These are phyloP conservation scores for Rhopalosiphum maidis DNA, from an alignment of 1,140 invertebrate genomes.

Conservation along the genomic window DNA sequence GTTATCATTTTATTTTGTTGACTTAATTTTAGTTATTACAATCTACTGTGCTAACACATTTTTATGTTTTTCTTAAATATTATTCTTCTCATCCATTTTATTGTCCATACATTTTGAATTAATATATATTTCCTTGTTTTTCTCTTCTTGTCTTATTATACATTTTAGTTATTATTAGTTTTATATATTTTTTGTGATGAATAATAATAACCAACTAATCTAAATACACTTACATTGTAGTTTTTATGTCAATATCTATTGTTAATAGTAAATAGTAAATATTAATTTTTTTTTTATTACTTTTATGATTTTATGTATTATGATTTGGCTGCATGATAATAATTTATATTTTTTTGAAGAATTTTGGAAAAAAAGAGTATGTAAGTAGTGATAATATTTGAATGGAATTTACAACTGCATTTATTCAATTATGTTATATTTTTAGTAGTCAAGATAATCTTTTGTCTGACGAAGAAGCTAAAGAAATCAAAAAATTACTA, in stretches of 20 bases:
- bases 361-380: conserved; percentile 57
- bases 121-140: no score
- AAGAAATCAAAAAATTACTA: conserved; percentile 80
- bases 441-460: conserved; percentile 69
- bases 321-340: conserved; percentile 54
- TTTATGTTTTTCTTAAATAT: not conserved
- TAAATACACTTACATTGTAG: not conserved
- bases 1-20: not conserved
- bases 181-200: not conserved
- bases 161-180: no score
- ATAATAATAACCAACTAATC: not conserved
- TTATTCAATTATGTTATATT: conserved; percentile 34
- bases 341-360: conserved; percentile 55
- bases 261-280: conserved; percentile 39
- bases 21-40: not conserved
- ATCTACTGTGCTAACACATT: no score
- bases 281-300: conserved; percentile 49
- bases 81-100: not conserved
- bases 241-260: conserved; percentile 6
- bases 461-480: conserved; percentile 84
- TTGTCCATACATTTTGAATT: not conserved
- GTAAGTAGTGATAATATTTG: conserved; percentile 49
- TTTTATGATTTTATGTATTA: conserved; percentile 50
- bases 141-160: no score
- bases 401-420: not conserved